These are phyloP conservation scores for Drosophila obscura DNA, from an alignment of 1,140 invertebrate genomes.

Conservation along the genomic window DNA sequence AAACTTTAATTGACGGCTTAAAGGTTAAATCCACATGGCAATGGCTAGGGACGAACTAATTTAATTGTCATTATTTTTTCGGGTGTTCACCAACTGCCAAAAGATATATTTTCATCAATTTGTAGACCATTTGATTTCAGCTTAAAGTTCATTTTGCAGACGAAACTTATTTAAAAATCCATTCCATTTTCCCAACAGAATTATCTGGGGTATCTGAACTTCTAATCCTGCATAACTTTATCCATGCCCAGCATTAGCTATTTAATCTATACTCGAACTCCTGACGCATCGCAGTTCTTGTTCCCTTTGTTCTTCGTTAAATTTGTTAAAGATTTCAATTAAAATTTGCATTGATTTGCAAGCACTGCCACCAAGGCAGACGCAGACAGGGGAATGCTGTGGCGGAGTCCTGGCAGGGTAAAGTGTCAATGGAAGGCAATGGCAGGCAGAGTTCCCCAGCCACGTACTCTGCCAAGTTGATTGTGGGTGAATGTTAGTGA, in stretches of 20 bases:
- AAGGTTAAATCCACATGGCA: too few relatives aligned
- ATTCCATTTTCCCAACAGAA: too few relatives aligned
- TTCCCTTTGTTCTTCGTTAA: slow-evolving; percentile 7
- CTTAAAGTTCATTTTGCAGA: too few relatives aligned
- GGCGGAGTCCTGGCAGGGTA: slow-evolving; percentile 1
- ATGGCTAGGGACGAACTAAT: too few relatives aligned
- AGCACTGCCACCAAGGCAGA: not conserved
- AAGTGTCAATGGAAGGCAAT: slow-evolving; percentile 40
- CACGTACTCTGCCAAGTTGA: slow-evolving; percentile 5
- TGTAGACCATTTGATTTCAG: too few relatives aligned
- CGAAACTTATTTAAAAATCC: too few relatives aligned
- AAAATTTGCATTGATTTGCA: slow-evolving; percentile 55
- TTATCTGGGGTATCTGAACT: too few relatives aligned
- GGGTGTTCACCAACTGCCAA: too few relatives aligned
- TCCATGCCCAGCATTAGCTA: not conserved
- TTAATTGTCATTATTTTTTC: too few relatives aligned
- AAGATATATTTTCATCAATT: too few relatives aligned
- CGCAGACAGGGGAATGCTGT: not conserved
- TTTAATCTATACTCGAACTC: slow-evolving; percentile 2
- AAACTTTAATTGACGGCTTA: too few relatives aligned
- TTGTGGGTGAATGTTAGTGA: slow-evolving; percentile 42
- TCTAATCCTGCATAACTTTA: not conserved
- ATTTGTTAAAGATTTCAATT: slow-evolving; percentile 51
- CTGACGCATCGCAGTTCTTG: not conserved
- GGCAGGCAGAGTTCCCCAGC: slow-evolving; percentile 9